These are phyloP conservation scores for Tribolium castaneum DNA, from an alignment of 1,140 invertebrate genomes.

Conservation along the genomic window DNA sequence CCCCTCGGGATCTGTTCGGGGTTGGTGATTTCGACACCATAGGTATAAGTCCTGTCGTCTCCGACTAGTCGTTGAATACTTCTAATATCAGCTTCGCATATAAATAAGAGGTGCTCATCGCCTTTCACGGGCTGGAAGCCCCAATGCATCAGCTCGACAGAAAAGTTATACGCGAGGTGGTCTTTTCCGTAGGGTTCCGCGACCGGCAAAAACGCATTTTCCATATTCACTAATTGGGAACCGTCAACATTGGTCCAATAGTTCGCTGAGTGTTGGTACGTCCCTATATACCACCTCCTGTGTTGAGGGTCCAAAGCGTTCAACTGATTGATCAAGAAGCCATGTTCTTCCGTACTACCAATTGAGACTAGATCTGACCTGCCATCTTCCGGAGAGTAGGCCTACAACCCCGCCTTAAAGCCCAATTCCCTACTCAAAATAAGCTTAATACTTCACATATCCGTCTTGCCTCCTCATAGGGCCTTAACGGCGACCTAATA, in stretches of 20 bases:
- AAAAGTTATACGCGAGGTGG: constrained; percentile 76
- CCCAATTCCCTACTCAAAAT: background rate
- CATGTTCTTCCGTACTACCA: constrained; percentile 86
- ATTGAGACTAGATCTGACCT: constrained; percentile 84
- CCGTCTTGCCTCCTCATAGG: constrained; percentile 80
- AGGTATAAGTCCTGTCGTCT: constrained; percentile 84
- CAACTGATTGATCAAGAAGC: constrained; percentile 83
- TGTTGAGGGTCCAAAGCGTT: constrained; percentile 86
- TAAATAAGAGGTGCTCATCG: constrained; percentile 81
- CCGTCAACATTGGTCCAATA: constrained; percentile 90
- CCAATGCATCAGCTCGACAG: constrained; percentile 80
- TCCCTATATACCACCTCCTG: constrained; percentile 87
- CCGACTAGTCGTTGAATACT: constrained; percentile 74
- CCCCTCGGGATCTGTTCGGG: constrained; percentile 84
- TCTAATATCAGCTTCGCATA: constrained; percentile 85
- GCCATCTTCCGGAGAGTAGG: constrained; percentile 67
- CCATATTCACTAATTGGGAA: constrained; percentile 79
- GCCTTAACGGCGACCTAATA: constrained; percentile 83
- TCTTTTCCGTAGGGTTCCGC: constrained; percentile 65
- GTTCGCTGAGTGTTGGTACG: constrained; percentile 76
- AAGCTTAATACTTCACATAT: constrained; percentile 74
- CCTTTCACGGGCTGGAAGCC: constrained; percentile 84
- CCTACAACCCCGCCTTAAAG: constrained; percentile 52
- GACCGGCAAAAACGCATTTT: constrained; percentile 82
- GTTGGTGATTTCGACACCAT: constrained; percentile 81